Evolutionary conservation across 2,888 invertebrate genomes (phyloP).

Genomic region (Synanthedon vespiformis): DNA sequence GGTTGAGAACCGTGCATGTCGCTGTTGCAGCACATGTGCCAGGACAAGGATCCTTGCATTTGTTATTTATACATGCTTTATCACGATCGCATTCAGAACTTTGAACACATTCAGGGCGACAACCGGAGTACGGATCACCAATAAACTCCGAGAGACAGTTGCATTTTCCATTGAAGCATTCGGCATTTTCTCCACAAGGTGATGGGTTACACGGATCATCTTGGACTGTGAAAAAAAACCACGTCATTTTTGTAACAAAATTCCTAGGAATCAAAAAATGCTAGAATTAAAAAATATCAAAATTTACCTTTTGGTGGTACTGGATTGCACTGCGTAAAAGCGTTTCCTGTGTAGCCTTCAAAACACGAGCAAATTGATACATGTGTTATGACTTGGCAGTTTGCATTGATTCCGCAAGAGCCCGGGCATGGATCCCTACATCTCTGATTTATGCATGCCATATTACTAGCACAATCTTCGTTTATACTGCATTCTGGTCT

Average conservation of each 20-base stretch:
- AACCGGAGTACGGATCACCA: conserved; percentile 82
- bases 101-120: conserved; percentile 83
- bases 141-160: conserved; percentile 78
- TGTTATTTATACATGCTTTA: conserved; percentile 78
- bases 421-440: conserved; percentile 79
- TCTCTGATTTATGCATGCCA: conserved; percentile 76
- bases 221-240: conserved; percentile 22
- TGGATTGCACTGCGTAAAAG: conserved; percentile 66
- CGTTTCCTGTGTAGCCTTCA: conserved; percentile 72
- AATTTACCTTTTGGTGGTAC: conserved; percentile 43
- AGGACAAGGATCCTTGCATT: conserved; percentile 83
- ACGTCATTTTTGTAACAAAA: background rate
- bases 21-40: conserved; percentile 83
- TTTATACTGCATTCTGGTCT: conserved; percentile 76
- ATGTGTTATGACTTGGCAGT: conserved; percentile 73
- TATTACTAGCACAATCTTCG: conserved; percentile 75
- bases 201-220: conserved; percentile 75
- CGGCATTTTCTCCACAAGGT: conserved; percentile 79
- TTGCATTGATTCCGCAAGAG: conserved; percentile 72
- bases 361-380: conserved; percentile 73
- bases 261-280: background rate
- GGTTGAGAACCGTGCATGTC: conserved; percentile 76
- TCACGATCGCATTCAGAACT: conserved; percentile 79
- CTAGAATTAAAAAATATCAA: background rate
- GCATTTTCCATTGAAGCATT: conserved; percentile 77